Conservation (phyloP, 2,113 vertebrate species). For the Phainopepla nitens region DNA sequence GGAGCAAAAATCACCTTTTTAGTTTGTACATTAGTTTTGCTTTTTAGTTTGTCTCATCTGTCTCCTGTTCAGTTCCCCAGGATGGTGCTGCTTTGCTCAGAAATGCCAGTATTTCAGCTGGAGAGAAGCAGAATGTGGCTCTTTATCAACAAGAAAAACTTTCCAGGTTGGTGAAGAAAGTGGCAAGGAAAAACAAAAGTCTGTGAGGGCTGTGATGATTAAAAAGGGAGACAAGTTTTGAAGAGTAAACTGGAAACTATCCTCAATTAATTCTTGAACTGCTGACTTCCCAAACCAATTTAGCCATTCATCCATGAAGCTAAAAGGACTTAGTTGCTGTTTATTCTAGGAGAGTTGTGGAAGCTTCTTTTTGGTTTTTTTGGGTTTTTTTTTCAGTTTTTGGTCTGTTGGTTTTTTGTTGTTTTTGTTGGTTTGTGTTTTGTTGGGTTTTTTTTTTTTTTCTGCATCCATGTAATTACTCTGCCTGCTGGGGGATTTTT, state of each 20-base stretch:
- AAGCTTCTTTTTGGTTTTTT: neutral
- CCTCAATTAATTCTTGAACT: neutral
- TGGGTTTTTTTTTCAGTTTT: no score
- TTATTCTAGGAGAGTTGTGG: neutral
- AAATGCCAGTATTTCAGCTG: neutral
- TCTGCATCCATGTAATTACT: neutral
- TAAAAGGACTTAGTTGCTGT: neutral
- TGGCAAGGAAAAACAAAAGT: neutral
- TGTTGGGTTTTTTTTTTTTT: no score
- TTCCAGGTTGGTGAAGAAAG: neutral
- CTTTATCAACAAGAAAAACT: neutral
- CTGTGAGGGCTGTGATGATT: neutral
- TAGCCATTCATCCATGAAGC: conserved; percentile 11
- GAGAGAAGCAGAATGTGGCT: neutral
- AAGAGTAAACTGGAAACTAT: neutral
- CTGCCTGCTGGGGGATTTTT: neutral
- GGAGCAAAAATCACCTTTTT: neutral
- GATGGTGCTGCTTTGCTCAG: neutral
- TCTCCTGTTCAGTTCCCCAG: neutral
- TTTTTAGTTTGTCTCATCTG: neutral
- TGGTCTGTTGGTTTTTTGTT: neutral
- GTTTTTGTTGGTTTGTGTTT: no score
- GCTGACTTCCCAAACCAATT: neutral
- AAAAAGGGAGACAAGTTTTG: neutral
- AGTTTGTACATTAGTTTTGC: neutral